Percentiles rank a stretch among this genome's conserved stretches.
Conservation (phyloP, 2,888 invertebrate genomes). For the Branchellion lobata region DNA sequence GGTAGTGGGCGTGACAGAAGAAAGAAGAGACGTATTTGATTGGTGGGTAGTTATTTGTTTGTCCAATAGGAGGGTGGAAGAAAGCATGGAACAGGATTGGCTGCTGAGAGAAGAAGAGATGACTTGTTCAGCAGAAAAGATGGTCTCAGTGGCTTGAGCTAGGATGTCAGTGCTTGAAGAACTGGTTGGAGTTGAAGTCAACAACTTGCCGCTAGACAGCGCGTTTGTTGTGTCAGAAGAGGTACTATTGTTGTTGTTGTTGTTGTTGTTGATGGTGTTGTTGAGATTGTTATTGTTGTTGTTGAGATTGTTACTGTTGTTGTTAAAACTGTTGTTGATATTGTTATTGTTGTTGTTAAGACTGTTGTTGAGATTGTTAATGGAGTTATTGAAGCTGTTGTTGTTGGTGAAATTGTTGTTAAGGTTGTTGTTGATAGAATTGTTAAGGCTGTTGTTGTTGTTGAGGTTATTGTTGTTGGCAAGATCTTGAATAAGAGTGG, state of each 20-base stretch:
- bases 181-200: too few species aligned
- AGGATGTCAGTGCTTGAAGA: slow-evolving; percentile 56
- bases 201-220: too few species aligned
- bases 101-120: slow-evolving; percentile 23
- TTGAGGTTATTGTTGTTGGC: neutral
- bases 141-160: slow-evolving; percentile 63
- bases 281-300: neutral
- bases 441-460: neutral
- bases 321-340: neutral
- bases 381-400: neutral
- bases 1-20: neutral
- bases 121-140: slow-evolving; percentile 54
- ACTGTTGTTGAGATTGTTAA: too few species aligned
- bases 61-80: slow-evolving; percentile 58
- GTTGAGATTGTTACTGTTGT: neutral
- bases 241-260: too few species aligned
- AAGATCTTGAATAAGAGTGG: neutral
- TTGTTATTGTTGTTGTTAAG: neutral
- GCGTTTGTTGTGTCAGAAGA: too few species aligned
- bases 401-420: neutral
- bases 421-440: neutral
- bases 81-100: slow-evolving; percentile 52
- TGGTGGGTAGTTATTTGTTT: neutral
- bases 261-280: neutral
- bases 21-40: neutral